Base-by-base conservation (phyloP, 2,113 vertebrate genomes). In the Fulica atra region DNA sequence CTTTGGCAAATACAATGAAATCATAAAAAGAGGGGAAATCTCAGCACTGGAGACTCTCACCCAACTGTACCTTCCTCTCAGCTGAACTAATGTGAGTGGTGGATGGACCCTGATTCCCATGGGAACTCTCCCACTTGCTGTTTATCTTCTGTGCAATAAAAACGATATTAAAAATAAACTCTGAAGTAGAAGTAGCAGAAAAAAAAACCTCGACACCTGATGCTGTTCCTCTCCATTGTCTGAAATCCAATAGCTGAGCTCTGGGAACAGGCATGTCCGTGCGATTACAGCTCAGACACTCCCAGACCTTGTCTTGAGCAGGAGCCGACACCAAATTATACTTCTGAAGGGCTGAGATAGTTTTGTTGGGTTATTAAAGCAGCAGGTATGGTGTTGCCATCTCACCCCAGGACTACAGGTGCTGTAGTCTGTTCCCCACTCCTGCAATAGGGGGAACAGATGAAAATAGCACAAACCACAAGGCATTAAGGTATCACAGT, bases 101-200 rank as follows among this genome's bases (percentile, higher is more conserved):
- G 87, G 71, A 54, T 20, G 36, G 85, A 65, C 56, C 42, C 69
- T 19, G 65, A 81, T 95, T 95, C 94, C 92, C 95, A 95, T 92
- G 96, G 89, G 95, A 97, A 97, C 82, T 38, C 18, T 2, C 78
- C 80, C 66, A 24, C 46, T 89, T 63, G 50, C 70, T 95, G 72
- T 88, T 96, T 94, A 94, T 94, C 94, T 94, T 50, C 71, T 94
- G 19, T 11, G 72, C 70, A 95, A 95, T 96, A 96, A 96, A 96
- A 96, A 50, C 74, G 11, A 81, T 79, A 95, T 96, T 86, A 73
- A 87, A 93, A 92, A 89, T 78, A 94, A 53, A 59, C 42, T 33
- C 51, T 18, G 23, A 48, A 66, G 33, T 60, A 90, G 50, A 66
- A 92, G 44, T 56, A 88, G 61, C 28, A 84, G 64, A 51, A 8